Evolutionary conservation across 2,888 invertebrate species (phyloP), one percentile per base, ranked within the genome.

Genomic region (Smittia sp.): DNA sequence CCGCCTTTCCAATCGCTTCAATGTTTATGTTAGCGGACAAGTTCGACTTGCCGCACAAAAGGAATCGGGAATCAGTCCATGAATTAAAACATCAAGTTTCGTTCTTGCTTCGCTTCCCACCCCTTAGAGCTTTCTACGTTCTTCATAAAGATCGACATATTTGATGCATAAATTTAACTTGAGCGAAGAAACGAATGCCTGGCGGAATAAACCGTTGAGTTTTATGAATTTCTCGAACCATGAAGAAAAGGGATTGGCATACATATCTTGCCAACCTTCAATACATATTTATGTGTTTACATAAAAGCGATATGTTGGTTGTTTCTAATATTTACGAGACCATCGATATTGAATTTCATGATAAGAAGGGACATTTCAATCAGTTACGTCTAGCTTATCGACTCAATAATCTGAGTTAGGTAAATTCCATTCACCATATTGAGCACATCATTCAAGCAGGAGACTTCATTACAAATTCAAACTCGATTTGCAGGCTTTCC

Each of bases 241-340:
- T 4, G 25, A 67, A 46, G 24, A 39, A 27, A 70, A 24, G 41
- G 69, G 69, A 46, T 39, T 20, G 39, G 39, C 38, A 24, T 32
- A 18, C 20, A 20, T n/a, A n/a, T n/a, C n/a, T 9, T 67, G 24
- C 27, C n/a, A n/a, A n/a, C n/a, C n/a, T 32, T 13, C 4, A n/a
- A 65, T n/a, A 67, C 15, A 67, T 58, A 18, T 70, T 70, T 70
- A 70, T 70, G n/a, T 70, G 54, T 70, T 54, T 27, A 70, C 69
- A 54, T 70, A 54, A 32, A 11, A 52, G 27, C 69, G 54, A 70
- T 70, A 70, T 70, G 54, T 25, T 24, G 41, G 32, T 32, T 67
- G 67, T 41, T 27, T 18, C 39, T 20, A 67, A 38, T 67, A 67
- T 67, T 67, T 70, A 70, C 52, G 54, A 32, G 52, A 52, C 69